A percentile compares a stretch with the other conserved stretches of the same genome.
Conservation (phyloP, 2,888 invertebrate species). For the Bedellia somnulentella region DNA sequence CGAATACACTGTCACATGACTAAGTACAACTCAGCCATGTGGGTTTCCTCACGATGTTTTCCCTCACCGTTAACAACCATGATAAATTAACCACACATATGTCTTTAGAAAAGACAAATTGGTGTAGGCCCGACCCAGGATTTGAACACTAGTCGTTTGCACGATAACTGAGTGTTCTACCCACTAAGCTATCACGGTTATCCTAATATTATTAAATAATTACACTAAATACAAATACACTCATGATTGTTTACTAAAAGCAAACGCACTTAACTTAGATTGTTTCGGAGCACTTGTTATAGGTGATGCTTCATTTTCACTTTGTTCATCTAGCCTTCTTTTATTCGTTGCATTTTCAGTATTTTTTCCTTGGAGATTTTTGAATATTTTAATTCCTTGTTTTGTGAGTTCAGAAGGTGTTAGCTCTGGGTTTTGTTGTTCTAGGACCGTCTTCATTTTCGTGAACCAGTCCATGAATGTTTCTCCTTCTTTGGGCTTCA, state of each 20-base stretch:
- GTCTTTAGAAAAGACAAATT: too few species aligned
- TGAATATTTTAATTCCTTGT: conserved; percentile 53
- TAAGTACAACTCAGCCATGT: too few species aligned
- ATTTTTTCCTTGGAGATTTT: conserved; percentile 24
- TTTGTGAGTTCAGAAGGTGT: conserved; percentile 58
- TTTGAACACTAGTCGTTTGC: too few species aligned
- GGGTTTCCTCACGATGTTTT: too few species aligned
- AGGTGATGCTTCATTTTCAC: conserved; percentile 18
- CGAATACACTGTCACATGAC: too few species aligned
- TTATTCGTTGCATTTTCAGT: conserved; percentile 23
- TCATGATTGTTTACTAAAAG: conserved; percentile 29
- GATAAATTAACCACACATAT: too few species aligned
- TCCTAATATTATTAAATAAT: too few species aligned
- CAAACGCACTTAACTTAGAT: conserved; percentile 49
- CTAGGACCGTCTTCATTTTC: conserved; percentile 56
- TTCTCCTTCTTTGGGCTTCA: conserved; percentile 38
- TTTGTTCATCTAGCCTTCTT: conserved; percentile 34
- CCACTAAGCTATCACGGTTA: too few species aligned
- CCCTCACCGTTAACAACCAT: too few species aligned
- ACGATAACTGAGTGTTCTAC: too few species aligned
- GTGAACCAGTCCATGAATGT: conserved; percentile 65
- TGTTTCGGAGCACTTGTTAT: conserved; percentile 37
- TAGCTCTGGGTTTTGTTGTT: conserved; percentile 56
- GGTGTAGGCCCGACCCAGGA: too few species aligned
- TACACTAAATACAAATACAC: background rate